Evolutionary conservation across 2,113 vertebrate genomes (phyloP).

Genomic region (Loxodonta africana): DNA sequence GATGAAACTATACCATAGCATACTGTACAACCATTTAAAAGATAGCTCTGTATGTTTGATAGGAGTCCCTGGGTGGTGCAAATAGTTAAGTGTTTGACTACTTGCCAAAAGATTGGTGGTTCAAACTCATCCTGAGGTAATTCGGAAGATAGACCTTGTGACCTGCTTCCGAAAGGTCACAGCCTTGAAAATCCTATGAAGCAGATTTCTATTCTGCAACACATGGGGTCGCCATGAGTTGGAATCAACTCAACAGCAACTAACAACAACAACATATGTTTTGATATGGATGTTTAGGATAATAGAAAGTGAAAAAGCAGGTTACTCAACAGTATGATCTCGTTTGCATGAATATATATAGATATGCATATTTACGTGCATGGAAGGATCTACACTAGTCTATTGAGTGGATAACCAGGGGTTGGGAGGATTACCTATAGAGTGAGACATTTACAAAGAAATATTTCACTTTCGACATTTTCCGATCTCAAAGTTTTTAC

Average conservation of each 20-base stretch:
- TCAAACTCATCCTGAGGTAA: neutral
- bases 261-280: neutral
- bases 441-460: neutral
- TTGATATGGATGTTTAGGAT: neutral
- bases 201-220: neutral
- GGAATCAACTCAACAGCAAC: neutral
- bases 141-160: neutral
- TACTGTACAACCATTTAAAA: neutral
- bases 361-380: neutral
- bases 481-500: neutral
- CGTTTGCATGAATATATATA: neutral
- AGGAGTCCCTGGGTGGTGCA: neutral
- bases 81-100: neutral
- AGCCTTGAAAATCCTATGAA: neutral
- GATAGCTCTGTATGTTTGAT: neutral
- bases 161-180: neutral
- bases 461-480: slow-evolving; percentile 34
- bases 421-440: neutral
- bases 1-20: neutral
- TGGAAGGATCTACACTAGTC: neutral
- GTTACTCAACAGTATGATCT: neutral
- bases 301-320: neutral
- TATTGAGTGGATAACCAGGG: neutral
- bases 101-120: neutral
- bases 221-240: neutral